These are phyloP conservation scores for Phlogophora meticulosa DNA, from an alignment of 2,888 invertebrate species.

Conservation along the genomic window DNA sequence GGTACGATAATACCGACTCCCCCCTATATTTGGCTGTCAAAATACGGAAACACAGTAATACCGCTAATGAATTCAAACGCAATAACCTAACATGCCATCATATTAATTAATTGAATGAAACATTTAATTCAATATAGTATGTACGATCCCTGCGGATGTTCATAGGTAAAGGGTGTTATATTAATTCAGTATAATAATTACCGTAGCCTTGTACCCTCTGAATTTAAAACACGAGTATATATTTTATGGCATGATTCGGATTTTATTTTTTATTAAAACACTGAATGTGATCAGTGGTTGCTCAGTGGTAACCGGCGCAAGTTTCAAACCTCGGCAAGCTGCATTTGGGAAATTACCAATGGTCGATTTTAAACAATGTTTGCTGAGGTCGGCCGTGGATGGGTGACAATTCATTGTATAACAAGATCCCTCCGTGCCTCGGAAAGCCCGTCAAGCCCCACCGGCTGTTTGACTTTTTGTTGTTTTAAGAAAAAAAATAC, in stretches of 20 bases:
- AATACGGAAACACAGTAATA: conserved; percentile 4
- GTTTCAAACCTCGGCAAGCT: too few relatives aligned
- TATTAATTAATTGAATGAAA: conserved; percentile 56
- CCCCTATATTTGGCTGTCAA: conserved; percentile 11
- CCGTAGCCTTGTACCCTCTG: conserved; percentile 22
- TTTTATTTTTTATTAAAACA: conserved; percentile 39
- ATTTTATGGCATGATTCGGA: conserved; percentile 19
- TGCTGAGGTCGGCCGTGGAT: too few relatives aligned
- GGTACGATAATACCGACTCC: not conserved
- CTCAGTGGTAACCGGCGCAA: not conserved
- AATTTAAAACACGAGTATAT: conserved; percentile 55
- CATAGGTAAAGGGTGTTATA: conserved; percentile 52
- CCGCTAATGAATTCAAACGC: conserved; percentile 36
- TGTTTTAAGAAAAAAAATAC: too few relatives aligned
- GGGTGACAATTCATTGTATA: too few relatives aligned
- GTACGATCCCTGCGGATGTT: conserved; percentile 59
- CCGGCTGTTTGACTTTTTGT: too few relatives aligned
- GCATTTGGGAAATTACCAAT: too few relatives aligned
- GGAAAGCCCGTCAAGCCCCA: too few relatives aligned
- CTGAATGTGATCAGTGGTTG: too few relatives aligned
- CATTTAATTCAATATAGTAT: conserved; percentile 57
- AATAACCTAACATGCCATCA: conserved; percentile 44
- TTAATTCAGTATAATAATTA: conserved; percentile 59
- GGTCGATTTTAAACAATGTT: too few relatives aligned
- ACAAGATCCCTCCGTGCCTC: too few relatives aligned